Conservation (phyloP, 2,113 vertebrate species). For the Pachycephala philippinensis region DNA sequence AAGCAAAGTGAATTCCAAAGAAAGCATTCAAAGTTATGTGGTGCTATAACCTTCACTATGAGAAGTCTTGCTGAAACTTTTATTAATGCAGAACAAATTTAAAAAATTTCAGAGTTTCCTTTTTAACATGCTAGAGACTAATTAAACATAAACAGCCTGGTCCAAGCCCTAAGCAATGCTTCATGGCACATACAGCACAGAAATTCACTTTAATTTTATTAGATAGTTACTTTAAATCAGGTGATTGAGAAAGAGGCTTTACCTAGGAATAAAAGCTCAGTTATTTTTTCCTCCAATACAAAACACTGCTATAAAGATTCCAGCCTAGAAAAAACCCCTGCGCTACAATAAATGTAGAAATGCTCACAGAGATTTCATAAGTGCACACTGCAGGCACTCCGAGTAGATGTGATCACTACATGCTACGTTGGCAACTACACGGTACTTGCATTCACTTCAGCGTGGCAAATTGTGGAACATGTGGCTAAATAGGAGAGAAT, state of each 20-base stretch:
- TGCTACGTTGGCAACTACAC: fast-evolving
- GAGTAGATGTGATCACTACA: neutral
- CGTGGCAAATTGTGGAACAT: neutral
- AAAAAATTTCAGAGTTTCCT: neutral
- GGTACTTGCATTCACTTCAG: neutral
- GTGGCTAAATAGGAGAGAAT: neutral
- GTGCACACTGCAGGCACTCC: neutral
- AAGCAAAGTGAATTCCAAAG: neutral
- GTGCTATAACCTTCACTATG: neutral
- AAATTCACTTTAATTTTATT: neutral
- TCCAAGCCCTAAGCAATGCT: neutral
- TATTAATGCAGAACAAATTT: neutral
- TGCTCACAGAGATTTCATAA: neutral
- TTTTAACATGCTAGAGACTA: neutral
- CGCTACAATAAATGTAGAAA: neutral
- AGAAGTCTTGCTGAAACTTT: neutral
- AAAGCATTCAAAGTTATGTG: fast-evolving
- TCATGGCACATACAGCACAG: neutral
- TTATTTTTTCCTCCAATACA: neutral
- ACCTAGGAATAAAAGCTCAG: neutral
- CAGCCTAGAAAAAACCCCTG: neutral
- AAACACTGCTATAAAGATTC: neutral
- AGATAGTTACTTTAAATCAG: neutral
- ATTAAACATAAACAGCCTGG: neutral
- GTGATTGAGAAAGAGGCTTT: neutral